phyloP scores from a whole-genome alignment of 2,888 invertebrate species.

The Plemyria rubiginata region DNA sequence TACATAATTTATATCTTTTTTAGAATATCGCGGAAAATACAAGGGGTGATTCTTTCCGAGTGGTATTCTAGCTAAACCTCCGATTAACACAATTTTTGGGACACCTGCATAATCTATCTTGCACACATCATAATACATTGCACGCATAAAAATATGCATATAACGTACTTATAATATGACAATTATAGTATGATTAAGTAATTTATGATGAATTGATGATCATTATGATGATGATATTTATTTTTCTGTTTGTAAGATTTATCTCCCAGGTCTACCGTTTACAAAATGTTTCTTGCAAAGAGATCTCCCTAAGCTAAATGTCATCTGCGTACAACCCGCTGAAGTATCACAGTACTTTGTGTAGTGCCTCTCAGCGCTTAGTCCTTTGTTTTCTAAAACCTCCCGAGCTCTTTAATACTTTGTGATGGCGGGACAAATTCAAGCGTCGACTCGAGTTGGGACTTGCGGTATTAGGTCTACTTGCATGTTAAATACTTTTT shows the following conservation, averaged over 20 bases:
- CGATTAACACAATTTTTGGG: too few species aligned
- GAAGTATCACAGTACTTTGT: constrained; percentile 74
- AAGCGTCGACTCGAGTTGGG: constrained; percentile 26
- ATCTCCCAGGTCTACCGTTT: constrained; percentile 1
- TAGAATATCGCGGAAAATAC: too few species aligned
- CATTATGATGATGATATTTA: too few species aligned
- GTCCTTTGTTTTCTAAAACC: constrained; percentile 76
- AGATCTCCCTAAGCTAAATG: constrained; percentile 68
- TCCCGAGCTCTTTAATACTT: constrained; percentile 72
- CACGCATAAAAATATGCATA: too few species aligned
- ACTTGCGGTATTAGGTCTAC: constrained; percentile 20
- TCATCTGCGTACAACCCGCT: constrained; percentile 67
- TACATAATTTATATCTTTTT: too few species aligned
- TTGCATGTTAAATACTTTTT: constrained; percentile 19
- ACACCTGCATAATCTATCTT: too few species aligned
- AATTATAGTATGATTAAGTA: too few species aligned
- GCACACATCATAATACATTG: too few species aligned
- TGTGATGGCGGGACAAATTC: constrained; percentile 72
- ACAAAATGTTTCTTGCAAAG: constrained; percentile 40
- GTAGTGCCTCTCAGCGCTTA: constrained; percentile 66
- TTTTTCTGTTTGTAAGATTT: background rate
- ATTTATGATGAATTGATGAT: too few species aligned
- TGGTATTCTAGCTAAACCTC: too few species aligned
- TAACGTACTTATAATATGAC: too few species aligned
- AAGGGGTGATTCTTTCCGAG: too few species aligned